Evolutionary conservation across 2,888 invertebrate genomes (phyloP).

Genomic region (Lasius platythorax): DNA sequence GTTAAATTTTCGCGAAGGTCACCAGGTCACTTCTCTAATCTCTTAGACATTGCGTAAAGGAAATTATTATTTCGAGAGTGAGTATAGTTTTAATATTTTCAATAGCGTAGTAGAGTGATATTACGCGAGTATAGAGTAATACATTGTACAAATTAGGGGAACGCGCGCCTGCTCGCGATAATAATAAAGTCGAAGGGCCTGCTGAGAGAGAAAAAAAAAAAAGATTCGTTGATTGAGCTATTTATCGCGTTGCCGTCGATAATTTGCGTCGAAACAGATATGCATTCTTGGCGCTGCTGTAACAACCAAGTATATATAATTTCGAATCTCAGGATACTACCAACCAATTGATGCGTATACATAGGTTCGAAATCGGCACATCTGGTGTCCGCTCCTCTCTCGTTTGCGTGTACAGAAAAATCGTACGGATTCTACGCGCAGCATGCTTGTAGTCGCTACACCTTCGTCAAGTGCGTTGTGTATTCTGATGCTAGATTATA

Average conservation of each 20-base stretch:
- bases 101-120: slow-evolving; percentile 40
- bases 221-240: not conserved
- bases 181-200: slow-evolving; percentile 48
- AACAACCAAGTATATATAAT: slow-evolving; percentile 53
- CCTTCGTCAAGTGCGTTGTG: not conserved
- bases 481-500: slow-evolving; percentile 17
- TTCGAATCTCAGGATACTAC: slow-evolving; percentile 72
- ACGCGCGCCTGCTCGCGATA: slow-evolving; percentile 59
- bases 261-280: slow-evolving; percentile 1
- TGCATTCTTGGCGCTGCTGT: slow-evolving; percentile 8
- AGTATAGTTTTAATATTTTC: slow-evolving; percentile 54
- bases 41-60: not conserved
- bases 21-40: slow-evolving; percentile 2
- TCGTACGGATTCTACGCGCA: not conserved
- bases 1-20: not conserved
- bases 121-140: slow-evolving; percentile 51
- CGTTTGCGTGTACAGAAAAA: not conserved
- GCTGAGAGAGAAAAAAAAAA: not conserved
- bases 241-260: not conserved
- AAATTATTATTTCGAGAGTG: slow-evolving; percentile 27
- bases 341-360: slow-evolving; percentile 9
- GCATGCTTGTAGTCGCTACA: not conserved
- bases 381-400: not conserved
- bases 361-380: slow-evolving; percentile 21
- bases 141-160: slow-evolving; percentile 68